Base-by-base conservation (phyloP, 2,113 vertebrate species). In the Sinocyclocheilus rhinocerous region DNA sequence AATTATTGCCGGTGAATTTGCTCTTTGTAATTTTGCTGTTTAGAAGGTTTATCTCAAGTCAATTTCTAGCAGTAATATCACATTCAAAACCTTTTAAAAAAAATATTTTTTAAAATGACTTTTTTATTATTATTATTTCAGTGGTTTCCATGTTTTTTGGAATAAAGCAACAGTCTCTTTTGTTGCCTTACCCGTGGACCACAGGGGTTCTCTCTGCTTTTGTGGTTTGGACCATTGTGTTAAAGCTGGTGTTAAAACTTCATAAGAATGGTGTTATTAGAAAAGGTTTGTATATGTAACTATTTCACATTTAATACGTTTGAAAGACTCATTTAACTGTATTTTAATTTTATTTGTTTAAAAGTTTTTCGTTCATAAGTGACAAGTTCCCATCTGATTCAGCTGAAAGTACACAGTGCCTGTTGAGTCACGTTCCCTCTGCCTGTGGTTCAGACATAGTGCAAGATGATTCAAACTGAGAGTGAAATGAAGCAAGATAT, bases 1-100 rank as follows among this genome's bases (percentile, higher is more conserved):
- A 91, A 95, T 96, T 90, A 88, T 96, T 84, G 95, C 96, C 90
- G 96, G 96, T 97, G 88, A 96, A 59, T 26, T 29, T 65, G 24
- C 8, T 70, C 5, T 83, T 61, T 78, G 50, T 16, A 42, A 57
- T 61, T 48, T 72, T 26, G 7, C 4, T 36, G 4, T 36, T 36
- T 36, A 39, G 5, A 39, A 7, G 39, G 39, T 39, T 39, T 39
- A 39, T 39, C 39, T 39, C 39, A 39, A 39, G 1, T 39, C 36
- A 36, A 6, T 36, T 36, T 36, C 39, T 39, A 39, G 5, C 39
- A 39, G 39, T 39, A 39, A 39, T 39, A 39, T 39, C 39, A 39
- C 39, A 39, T 39, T 39, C 39, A 39, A 39, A 39, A 39, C 39
- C 39, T 39, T 39, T 39, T 39, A 5, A 5, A 36, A 39, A 7